These are phyloP conservation scores for Lithobius niger DNA, from an alignment of 1,140 invertebrate genomes.

Conservation along the genomic window DNA sequence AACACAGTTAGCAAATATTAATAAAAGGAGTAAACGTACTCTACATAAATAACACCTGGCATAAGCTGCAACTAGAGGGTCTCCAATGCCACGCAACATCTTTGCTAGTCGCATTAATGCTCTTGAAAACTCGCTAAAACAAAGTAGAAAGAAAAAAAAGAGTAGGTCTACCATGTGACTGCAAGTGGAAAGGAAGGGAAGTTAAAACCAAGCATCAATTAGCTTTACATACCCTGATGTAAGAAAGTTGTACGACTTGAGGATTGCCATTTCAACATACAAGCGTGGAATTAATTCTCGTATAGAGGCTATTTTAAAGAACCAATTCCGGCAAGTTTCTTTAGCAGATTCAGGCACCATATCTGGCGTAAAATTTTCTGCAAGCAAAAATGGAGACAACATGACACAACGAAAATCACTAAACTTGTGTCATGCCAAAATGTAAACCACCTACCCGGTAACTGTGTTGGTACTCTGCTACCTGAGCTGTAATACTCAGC, in stretches of 20 bases:
- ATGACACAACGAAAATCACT: conserved; percentile 11
- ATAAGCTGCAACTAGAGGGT: conserved; percentile 82
- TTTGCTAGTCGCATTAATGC: conserved; percentile 58
- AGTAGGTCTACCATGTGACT: too few relatives aligned
- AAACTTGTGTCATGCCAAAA: too few relatives aligned
- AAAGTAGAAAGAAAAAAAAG: conserved; percentile 21
- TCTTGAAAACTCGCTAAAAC: conserved; percentile 51
- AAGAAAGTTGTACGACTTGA: conserved; percentile 81
- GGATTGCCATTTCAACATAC: conserved; percentile 84
- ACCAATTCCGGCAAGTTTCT: conserved; percentile 97
- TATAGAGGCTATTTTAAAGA: conserved; percentile 96
- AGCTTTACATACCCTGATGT: conserved; percentile 43
- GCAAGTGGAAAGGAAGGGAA: too few relatives aligned
- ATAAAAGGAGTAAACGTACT: conserved; percentile 40
- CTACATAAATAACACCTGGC: conserved; percentile 79
- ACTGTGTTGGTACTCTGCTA: conserved; percentile 36
- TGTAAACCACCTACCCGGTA: conserved; percentile 44
- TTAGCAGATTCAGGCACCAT: conserved; percentile 76
- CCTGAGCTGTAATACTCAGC: conserved; percentile 47
- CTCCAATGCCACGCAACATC: conserved; percentile 84
- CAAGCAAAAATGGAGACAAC: conserved; percentile 15
- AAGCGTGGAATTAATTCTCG: conserved; percentile 86
- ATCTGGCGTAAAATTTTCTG: conserved; percentile 39
- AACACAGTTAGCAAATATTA: too few relatives aligned
- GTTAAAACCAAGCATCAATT: too few relatives aligned